Conservation (phyloP, 2,888 invertebrate genomes). For the Ennomos quercinarius region DNA sequence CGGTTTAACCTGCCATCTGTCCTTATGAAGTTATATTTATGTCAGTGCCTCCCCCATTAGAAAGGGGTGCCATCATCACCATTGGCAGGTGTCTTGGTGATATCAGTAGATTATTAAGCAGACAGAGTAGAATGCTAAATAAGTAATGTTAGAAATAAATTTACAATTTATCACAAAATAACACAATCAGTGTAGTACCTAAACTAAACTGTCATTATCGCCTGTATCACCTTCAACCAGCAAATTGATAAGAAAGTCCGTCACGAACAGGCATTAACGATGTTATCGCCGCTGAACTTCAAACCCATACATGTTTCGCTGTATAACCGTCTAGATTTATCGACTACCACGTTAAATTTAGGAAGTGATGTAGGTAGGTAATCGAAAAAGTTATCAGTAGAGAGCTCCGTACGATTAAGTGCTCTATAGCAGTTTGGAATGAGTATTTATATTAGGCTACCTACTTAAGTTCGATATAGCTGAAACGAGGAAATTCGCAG, state of each 20-base stretch:
- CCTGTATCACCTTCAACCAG: slow-evolving; percentile 36
- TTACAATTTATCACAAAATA: neutral
- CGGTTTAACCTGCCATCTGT: no score
- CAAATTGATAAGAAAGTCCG: slow-evolving; percentile 44
- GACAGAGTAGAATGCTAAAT: no score
- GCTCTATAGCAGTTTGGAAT: no score
- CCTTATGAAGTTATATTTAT: no score
- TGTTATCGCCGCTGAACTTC: slow-evolving; percentile 33
- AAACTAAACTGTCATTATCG: slow-evolving; percentile 6
- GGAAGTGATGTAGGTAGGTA: neutral
- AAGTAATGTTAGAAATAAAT: neutral
- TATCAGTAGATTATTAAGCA: no score
- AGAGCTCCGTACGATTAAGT: neutral
- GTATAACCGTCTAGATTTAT: slow-evolving; percentile 17
- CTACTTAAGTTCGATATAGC: no score
- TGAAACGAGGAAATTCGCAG: no score
- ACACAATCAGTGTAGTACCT: neutral
- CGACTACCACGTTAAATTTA: slow-evolving; percentile 3
- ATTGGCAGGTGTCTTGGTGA: no score
- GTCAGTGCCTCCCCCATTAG: no score
- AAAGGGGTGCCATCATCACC: no score
- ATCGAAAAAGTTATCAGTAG: slow-evolving; percentile 1
- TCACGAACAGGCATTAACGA: slow-evolving; percentile 46
- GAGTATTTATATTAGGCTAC: no score
- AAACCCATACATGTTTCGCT: slow-evolving; percentile 33